Percentiles rank a stretch among this genome's conserved stretches.
phyloP scores from a whole-genome alignment of 2,888 invertebrate species.

The Andrena bucephala region DNA sequence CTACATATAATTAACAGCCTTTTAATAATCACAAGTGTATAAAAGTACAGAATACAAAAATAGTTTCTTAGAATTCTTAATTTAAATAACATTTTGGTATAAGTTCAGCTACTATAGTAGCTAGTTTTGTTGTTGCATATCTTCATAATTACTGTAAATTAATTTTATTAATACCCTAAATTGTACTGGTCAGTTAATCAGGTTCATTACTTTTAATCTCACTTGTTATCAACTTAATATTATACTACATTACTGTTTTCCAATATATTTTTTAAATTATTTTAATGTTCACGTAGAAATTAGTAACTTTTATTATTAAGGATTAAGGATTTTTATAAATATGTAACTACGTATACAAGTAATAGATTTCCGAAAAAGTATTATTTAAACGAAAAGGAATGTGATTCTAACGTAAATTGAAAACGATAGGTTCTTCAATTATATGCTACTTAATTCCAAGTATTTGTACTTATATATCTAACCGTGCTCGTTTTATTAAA shows the following conservation, averaged over 20 bases:
- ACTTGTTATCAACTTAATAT: slow-evolving; percentile 18
- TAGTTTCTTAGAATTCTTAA: slow-evolving; percentile 10
- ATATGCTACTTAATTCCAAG: slow-evolving; percentile 2
- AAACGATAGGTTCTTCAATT: background rate
- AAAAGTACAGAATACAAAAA: slow-evolving; percentile 32
- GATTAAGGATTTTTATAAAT: slow-evolving; percentile 14
- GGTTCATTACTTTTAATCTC: slow-evolving; percentile 6
- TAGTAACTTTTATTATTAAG: background rate
- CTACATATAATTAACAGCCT: slow-evolving; percentile 11
- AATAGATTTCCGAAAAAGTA: slow-evolving; percentile 21
- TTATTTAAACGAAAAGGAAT: background rate
- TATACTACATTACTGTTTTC: background rate
- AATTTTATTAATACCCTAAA: slow-evolving; percentile 6
- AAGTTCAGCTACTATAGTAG: background rate
- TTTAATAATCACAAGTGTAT: slow-evolving; percentile 22
- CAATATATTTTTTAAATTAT: background rate
- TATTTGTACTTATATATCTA: slow-evolving; percentile 43
- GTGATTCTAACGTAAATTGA: background rate
- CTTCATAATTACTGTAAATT: slow-evolving; percentile 10
- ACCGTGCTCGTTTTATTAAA: slow-evolving; percentile 63
- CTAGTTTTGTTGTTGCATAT: background rate
- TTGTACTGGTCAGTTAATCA: slow-evolving; percentile 12
- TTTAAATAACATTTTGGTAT: slow-evolving; percentile 35
- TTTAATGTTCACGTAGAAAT: background rate
- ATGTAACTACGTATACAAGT: background rate